These are phyloP conservation scores for Zophobas morio DNA, from an alignment of 1,140 invertebrate species.

Conservation along the genomic window DNA sequence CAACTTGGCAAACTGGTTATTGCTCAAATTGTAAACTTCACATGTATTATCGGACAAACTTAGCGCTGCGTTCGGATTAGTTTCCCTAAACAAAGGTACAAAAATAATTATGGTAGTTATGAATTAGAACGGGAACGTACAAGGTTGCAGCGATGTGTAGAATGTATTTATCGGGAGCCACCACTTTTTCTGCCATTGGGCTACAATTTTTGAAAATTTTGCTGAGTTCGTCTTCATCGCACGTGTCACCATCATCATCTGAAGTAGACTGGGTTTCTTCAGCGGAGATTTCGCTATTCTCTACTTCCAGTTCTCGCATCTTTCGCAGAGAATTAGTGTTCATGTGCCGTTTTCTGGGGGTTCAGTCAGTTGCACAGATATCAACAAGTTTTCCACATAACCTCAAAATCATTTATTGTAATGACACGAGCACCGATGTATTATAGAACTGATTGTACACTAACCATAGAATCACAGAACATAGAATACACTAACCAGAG, in stretches of 20 bases:
- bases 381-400: too few relatives aligned
- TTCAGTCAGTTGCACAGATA: too few relatives aligned
- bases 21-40: slow-evolving; percentile 57
- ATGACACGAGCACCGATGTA: too few relatives aligned
- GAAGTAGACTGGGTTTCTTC: background rate
- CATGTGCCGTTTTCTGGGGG: background rate
- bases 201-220: slow-evolving; percentile 42
- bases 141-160: slow-evolving; percentile 58
- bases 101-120: slow-evolving; percentile 33
- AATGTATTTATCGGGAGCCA: slow-evolving; percentile 57
- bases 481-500: too few relatives aligned
- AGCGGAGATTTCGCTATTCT: background rate
- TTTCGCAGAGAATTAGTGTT: background rate
- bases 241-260: slow-evolving; percentile 32
- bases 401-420: too few relatives aligned
- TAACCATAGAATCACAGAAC: too few relatives aligned
- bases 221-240: slow-evolving; percentile 44
- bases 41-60: slow-evolving; percentile 55
- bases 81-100: slow-evolving; percentile 51
- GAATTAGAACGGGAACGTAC: slow-evolving; percentile 49
- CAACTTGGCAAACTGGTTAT: slow-evolving; percentile 62
- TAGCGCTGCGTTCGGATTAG: slow-evolving; percentile 55
- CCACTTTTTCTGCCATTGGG: slow-evolving; percentile 23
- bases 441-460: too few relatives aligned
- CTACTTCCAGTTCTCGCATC: slow-evolving; percentile 4